These are phyloP conservation scores for Chrysina gloriosa DNA, from an alignment of 2,888 invertebrate species.

Conservation along the genomic window DNA sequence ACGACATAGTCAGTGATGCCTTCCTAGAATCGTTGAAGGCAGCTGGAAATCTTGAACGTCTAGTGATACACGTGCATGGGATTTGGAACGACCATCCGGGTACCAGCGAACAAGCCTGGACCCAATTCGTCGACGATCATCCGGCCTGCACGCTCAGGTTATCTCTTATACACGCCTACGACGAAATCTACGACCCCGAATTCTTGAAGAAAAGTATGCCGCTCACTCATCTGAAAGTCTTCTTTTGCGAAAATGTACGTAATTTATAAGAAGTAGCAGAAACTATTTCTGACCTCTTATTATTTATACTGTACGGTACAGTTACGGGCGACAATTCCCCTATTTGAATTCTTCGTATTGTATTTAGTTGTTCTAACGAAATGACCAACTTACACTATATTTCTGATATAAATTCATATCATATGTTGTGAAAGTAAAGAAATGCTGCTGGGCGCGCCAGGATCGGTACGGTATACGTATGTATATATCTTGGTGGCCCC, in stretches of 20 bases:
- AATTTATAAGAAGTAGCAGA: not conserved
- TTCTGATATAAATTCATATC: no score
- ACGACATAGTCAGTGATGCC: conserved; percentile 68
- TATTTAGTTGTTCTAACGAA: no score
- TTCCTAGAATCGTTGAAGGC: conserved; percentile 62
- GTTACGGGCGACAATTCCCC: no score
- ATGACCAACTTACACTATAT: no score
- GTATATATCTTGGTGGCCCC: no score
- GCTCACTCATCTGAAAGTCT: conserved; percentile 76
- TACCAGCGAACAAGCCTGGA: conserved; percentile 75
- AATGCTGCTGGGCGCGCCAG: no score
- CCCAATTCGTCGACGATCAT: conserved; percentile 67
- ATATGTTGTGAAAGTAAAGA: no score
- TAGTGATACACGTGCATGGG: conserved; percentile 78
- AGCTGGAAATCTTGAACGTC: conserved; percentile 67
- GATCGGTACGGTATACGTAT: no score
- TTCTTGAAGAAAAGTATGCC: conserved; percentile 79
- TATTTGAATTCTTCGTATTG: no score
- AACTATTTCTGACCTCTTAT: no score
- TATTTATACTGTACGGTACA: no score
- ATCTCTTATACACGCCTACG: conserved; percentile 76
- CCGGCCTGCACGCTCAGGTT: conserved; percentile 71
- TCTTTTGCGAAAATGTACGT: conserved; percentile 77
- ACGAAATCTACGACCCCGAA: conserved; percentile 73
- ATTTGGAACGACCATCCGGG: conserved; percentile 73